Evolutionary conservation across 2,797 vertebrate species (phyloP), one percentile per base, ranked within the genome.

Genomic region (Acanthopagrus latus): DNA sequence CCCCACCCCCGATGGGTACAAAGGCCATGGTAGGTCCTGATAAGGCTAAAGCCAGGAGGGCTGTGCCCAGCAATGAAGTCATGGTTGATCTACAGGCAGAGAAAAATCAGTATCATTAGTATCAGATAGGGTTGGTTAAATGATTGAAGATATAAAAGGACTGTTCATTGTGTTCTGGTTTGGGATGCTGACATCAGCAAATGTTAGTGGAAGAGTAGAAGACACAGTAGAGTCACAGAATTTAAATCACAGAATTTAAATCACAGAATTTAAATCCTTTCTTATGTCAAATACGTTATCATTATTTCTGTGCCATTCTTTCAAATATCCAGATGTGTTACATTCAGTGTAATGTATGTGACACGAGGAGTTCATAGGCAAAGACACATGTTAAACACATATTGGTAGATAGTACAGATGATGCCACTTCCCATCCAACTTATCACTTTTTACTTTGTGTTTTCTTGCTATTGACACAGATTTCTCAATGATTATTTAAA

Each of bases 11-110:
- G 0, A 84, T 81, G 2, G 94, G 76, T 8, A 88, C 33, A 86
- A 96, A 96, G 56, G 94, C 92, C 71, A 78, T 3, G 0, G 76
- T 13, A 2, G 80, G 52, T 0, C 64, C 47, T 9, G 62, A 86
- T 17, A 95, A 59, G 25, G 64, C 70, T 9, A 89, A 52, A 16
- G 55, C 29, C 48, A 92, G 43, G 69, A 95, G 67, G 21, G 21
- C 68, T 1, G 87, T 20, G 5, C 23, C 23, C 50, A 82, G 41
- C 29, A 88, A 3, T 20, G 72, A 77, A 9, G 68, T 75, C 86
- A 89, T 93, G 56, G 73, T 82, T 7, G 43, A 11, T 71, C 88
- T 89, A 7, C 0, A 7, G 4, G 52, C 3, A 72, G 8, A 74
- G 52, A 76, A 25, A 52, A n/a, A 25, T 6, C 0, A 57, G 10